Conservation (phyloP, 2,888 invertebrate species). For the Cetonia aurata region DNA sequence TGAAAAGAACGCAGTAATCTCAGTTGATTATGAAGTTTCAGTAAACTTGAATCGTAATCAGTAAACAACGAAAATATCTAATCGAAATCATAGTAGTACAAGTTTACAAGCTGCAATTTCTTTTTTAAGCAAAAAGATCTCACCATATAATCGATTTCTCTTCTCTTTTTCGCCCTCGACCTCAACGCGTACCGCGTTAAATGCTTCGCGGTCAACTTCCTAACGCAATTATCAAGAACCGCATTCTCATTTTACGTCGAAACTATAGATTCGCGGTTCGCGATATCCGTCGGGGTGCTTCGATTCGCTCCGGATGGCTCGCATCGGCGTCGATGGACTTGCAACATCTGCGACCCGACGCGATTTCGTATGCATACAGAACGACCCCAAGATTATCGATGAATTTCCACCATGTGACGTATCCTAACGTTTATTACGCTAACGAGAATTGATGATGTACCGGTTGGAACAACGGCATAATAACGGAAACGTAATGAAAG, state of each 20-base stretch:
- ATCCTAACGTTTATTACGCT: constrained; percentile 38
- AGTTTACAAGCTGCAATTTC: no score
- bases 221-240: not conserved
- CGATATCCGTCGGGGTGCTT: not conserved
- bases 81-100: no score
- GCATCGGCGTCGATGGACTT: constrained; percentile 15
- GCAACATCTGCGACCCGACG: constrained; percentile 33
- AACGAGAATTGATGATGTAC: constrained; percentile 38
- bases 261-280: not conserved
- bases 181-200: no score
- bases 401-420: constrained; percentile 40
- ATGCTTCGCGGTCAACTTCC: not conserved
- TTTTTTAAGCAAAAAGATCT: no score
- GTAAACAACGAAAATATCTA: no score
- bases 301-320: not conserved
- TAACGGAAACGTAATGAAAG: constrained; percentile 38
- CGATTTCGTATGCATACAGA: constrained; percentile 42
- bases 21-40: no score
- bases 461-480: constrained; percentile 12
- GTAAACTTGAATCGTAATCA: no score
- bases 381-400: constrained; percentile 36
- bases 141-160: no score
- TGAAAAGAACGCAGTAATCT: no score
- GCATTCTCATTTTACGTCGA: not conserved
- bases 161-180: no score